Evolutionary conservation across 2,888 invertebrate species (phyloP), one percentile per base, ranked within the genome.

Genomic region (Agriotes lineatus): DNA sequence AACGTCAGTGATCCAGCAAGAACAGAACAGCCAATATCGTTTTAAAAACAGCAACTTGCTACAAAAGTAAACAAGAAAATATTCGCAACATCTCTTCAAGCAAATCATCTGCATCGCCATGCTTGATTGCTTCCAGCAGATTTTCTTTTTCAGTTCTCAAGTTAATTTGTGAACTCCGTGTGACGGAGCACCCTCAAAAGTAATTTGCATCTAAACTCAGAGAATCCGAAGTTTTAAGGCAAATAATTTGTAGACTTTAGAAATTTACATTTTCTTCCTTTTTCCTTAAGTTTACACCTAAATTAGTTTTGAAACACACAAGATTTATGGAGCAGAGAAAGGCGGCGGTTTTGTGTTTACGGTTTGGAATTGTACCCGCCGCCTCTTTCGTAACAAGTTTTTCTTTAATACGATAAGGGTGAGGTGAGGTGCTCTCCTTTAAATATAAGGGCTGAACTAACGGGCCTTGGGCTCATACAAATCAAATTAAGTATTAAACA

Each of bases 201-300:
- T 22, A 59, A 56, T 54, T 67, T 67, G 60, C 60, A 60, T 67
- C 52, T 60, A 67, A 50, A 60, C 52, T 52, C 60, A 18, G 20
- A 44, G 57, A 67, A 54, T 67, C 37, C 45, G 19, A 50, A 61
- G 50, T 60, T 65, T 60, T 56, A 67, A 42, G 44, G 66, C 54
- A 67, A 44, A 67, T 67, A 60, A 67, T 67, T 67, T 67, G 54
- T 60, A 67, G 45, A 48, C 60, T 60, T 60, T 54, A 18, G 44
- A 60, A 60, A 59, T 67, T 67, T 60, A 60, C 39, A 57, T 65
- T 65, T 60, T 66, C 52, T 25, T 33, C 48, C 22, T 35, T 56
- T 67, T 67, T 54, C 22, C 39, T 61, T 61, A 37, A 60, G 22
- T 16, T 59, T 65, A 12, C 20, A 60, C 37, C 39, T 60, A 44